phyloP scores from a whole-genome alignment of 2,888 invertebrate genomes.

The Lacanobia oleracea region DNA sequence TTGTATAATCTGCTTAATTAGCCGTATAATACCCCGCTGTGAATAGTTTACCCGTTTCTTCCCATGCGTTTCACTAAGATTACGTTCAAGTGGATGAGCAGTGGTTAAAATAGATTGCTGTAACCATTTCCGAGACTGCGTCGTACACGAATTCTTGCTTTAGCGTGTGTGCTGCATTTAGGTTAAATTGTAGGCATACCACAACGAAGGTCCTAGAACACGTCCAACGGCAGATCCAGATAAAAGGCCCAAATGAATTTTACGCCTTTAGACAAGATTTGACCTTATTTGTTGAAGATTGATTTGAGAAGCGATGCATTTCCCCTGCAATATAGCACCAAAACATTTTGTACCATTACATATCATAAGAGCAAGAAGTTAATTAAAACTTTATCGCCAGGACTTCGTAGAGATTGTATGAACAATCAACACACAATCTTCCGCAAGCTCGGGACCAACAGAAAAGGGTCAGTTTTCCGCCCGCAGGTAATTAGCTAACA shows the following conservation, averaged over 20 bases:
- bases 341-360: background rate
- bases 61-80: constrained; percentile 29
- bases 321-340: background rate
- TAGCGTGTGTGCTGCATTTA: background rate
- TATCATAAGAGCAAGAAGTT: background rate
- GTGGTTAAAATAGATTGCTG: constrained; percentile 33
- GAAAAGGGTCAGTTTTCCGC: constrained; percentile 50
- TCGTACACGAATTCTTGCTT: constrained; percentile 11
- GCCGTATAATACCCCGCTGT: constrained; percentile 35
- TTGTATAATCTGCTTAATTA: constrained; percentile 46
- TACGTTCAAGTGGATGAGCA: constrained; percentile 48
- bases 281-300: background rate
- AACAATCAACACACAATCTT: constrained; percentile 30
- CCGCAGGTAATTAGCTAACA: constrained; percentile 61
- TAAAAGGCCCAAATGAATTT: background rate
- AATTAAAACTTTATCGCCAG: background rate
- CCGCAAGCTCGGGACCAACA: constrained; percentile 30
- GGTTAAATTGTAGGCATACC: background rate
- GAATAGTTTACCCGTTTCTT: constrained; percentile 52
- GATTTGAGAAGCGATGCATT: background rate
- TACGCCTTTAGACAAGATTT: background rate
- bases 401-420: constrained; percentile 15
- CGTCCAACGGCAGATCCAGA: background rate
- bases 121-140: constrained; percentile 3
- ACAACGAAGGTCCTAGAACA: background rate